Evolutionary conservation across 2,888 invertebrate species (phyloP), one percentile per base, ranked within the genome.

Genomic region (Phasia obesa): DNA sequence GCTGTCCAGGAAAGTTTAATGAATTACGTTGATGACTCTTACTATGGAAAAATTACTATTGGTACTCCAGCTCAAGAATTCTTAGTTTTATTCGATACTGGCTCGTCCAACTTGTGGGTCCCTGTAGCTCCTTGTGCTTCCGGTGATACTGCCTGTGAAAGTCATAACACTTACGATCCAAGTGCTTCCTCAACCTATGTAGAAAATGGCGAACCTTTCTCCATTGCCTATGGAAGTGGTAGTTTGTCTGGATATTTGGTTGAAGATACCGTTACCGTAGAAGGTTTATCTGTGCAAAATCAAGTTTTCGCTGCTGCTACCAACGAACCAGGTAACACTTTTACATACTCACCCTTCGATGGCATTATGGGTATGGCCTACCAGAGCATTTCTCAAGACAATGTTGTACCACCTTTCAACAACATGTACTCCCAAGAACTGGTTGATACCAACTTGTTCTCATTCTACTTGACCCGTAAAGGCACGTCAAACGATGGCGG

Each of bases 311-410:
- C 97, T 7, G 99, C 98, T 92, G 99, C 99, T 3, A 91, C 96
- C 84, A 94, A 94, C 86, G 98, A 99, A 92, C 98, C 99, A 1
- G 98, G 99, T 80, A 92, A 94, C 55, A 95, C 97, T 44, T 99
- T 99, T 92, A 96, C 98, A 31, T 97, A 97, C 67, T 98, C 98
- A 84, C 98, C 97, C 92, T 99, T 99, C 92, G 99, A 99, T 92
- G 98, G 99, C 84, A 99, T 99, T 89, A 93, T 99, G 84, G 99
- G 99, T 85, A 94, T 99, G 95, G 98, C 94, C 2, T 99, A 96
- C 91, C 93, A 93, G 86, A 93, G 93, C 31, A 97, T 99, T 88
- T 93, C 98, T 0, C 97, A 97, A 83, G 97, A 98, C 92, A 94
- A 95, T 84, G 98, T 99, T 67, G 92, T 93, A 47, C 98, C 99